Base-by-base conservation (phyloP, 2,888 invertebrate species). In the Volucella bombylans region DNA sequence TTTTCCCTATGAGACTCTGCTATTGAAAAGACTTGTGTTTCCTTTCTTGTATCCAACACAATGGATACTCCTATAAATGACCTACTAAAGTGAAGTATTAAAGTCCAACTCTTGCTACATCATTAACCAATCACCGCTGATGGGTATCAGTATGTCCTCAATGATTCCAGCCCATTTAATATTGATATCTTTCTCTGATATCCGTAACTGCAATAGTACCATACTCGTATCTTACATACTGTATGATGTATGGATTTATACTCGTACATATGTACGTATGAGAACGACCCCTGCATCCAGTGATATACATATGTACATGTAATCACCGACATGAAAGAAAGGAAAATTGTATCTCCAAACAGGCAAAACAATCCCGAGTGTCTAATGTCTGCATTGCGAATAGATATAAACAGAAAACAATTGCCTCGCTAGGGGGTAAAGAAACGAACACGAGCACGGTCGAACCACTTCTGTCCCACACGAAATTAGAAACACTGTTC, bases 341-440 rank as follows among this genome's bases (percentile, higher is more conserved):
- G 43, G 38, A 54, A 45, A 68, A 23, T 31, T n/a, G 31, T 18
- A 69, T 77, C 72, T 69, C 61, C 45, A 79, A 31, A 57, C 38
- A 50, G 18, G 39, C 77, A 77, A 61, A 68, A 54, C 68, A 61
- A 61, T 77, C 10, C 45, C 52, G 45, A 82, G 65, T 45, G 69
- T 49, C 59, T 69, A 83, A 69, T 74, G 69, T 76, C 80, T 64
- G 74, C 45, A 64, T 47, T 43, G 31, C 73, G 59, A 71, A 62
- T 61, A 23, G 18, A 2, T 23, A 45, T 12, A 43, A 83, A 61
- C 23, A 43, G 61, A 54, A 80, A 45, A 71, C 74, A 74, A 71
- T 71, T 69, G 79, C 68, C 55, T 68, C 55, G 50, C 61, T 15
- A 1, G 59, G 43, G 65, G 23, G 18, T 68, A 50, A 4, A 45